Conservation (phyloP, 2,888 invertebrate species). For the Ormyrus thymus region DNA sequence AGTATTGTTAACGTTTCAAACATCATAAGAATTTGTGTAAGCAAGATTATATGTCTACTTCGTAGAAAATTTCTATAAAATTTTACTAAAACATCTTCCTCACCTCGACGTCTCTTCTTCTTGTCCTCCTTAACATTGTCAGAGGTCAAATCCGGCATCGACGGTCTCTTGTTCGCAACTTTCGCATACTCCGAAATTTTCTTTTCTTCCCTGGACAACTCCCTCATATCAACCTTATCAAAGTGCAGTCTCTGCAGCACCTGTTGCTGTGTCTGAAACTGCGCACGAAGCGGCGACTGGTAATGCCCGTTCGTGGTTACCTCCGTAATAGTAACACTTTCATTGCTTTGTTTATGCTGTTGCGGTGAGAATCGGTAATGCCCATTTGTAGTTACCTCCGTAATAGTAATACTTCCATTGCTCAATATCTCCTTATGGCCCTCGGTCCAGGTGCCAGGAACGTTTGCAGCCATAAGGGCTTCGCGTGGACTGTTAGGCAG, state of each 20-base stretch:
- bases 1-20: no score
- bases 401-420: not conserved
- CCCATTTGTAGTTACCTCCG: not conserved
- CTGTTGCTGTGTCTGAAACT: slow-evolving; percentile 1
- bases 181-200: slow-evolving; percentile 36
- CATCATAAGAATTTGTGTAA: no score
- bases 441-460: slow-evolving; percentile 7
- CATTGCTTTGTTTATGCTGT: not conserved
- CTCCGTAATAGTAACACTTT: slow-evolving; percentile 2
- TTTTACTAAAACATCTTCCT: not conserved
- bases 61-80: no score
- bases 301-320: not conserved
- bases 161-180: slow-evolving; percentile 29
- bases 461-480: slow-evolving; percentile 33
- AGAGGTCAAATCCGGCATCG: not conserved
- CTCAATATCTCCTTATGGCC: not conserved
- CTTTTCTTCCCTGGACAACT: slow-evolving; percentile 16
- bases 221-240: not conserved
- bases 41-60: no score
- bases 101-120: slow-evolving; percentile 45
- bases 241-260: not conserved
- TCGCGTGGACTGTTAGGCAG: slow-evolving; percentile 51
- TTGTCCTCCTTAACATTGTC: slow-evolving; percentile 36
- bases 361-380: slow-evolving; percentile 8
- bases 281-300: not conserved